These are phyloP conservation scores for Theretra japonica DNA, from an alignment of 2,888 invertebrate species.

Conservation along the genomic window DNA sequence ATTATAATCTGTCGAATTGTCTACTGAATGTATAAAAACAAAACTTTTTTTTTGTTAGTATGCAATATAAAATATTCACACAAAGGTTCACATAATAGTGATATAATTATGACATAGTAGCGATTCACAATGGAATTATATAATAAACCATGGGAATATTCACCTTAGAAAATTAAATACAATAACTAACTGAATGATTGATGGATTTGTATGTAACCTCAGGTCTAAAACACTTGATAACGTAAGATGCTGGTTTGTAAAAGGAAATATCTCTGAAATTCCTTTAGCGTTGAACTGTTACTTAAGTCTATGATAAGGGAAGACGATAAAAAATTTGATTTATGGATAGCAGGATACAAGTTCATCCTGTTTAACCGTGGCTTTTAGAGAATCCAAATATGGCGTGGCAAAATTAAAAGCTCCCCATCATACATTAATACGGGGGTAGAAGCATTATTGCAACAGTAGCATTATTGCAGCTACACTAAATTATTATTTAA, in stretches of 20 bases:
- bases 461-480: too few species aligned
- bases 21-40: neutral
- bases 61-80: neutral
- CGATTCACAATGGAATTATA: neutral
- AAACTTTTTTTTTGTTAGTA: neutral
- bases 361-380: slow-evolving; percentile 40
- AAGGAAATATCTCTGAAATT: neutral
- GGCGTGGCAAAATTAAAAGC: slow-evolving; percentile 37
- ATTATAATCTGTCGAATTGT: neutral
- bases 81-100: neutral
- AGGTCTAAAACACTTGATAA: neutral
- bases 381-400: slow-evolving; percentile 34
- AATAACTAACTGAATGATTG: neutral
- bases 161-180: neutral
- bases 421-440: slow-evolving; percentile 26
- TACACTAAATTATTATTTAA: neutral
- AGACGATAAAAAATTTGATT: slow-evolving; percentile 35
- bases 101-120: neutral
- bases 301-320: slow-evolving; percentile 9
- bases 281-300: slow-evolving; percentile 17
- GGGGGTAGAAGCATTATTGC: too few species aligned
- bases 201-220: neutral
- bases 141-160: neutral
- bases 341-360: slow-evolving; percentile 39
- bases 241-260: neutral